Evolutionary conservation across 2,888 invertebrate species (phyloP).

Genomic region (Cryptus viduatorius): DNA sequence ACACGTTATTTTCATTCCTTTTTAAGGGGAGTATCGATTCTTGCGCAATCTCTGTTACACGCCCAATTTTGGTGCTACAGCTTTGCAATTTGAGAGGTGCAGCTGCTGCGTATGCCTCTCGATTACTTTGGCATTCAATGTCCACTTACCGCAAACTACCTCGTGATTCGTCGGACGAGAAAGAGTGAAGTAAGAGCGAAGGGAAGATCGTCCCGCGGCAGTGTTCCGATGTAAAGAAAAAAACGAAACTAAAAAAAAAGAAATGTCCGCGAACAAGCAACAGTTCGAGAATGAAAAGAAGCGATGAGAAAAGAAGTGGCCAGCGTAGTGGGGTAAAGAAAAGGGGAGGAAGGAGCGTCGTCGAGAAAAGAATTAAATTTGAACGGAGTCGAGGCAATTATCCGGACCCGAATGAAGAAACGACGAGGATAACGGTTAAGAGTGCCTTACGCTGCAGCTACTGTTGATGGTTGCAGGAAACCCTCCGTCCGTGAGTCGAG

Average conservation of each 20-base stretch:
- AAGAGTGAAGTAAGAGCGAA: background rate
- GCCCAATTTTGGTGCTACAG: background rate
- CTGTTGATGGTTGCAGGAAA: slow-evolving; percentile 59
- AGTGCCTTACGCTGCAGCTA: slow-evolving; percentile 58
- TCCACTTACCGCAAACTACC: slow-evolving; percentile 50
- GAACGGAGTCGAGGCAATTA: slow-evolving; percentile 78
- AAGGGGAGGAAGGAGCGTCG: slow-evolving; percentile 66
- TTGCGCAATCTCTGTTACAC: too few relatives aligned
- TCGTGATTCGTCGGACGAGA: slow-evolving; percentile 22
- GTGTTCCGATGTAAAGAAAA: background rate
- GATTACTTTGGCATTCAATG: slow-evolving; percentile 46
- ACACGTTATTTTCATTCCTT: too few relatives aligned
- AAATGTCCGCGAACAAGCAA: slow-evolving; percentile 13
- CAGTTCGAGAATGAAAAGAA: slow-evolving; percentile 49
- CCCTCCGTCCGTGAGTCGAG: slow-evolving; percentile 40
- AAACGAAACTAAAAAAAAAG: slow-evolving; percentile 40
- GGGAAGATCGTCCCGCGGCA: slow-evolving; percentile 8
- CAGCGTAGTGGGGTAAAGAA: background rate
- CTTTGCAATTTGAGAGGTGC: background rate
- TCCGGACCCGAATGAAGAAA: slow-evolving; percentile 76
- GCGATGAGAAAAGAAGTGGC: slow-evolving; percentile 53
- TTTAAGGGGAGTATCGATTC: too few relatives aligned
- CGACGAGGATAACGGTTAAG: slow-evolving; percentile 77
- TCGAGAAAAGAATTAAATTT: slow-evolving; percentile 77
- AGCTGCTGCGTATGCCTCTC: background rate